A percentile compares a stretch with the other conserved stretches of the same genome.
These are phyloP conservation scores for Microcebus ravelobensis DNA, from an alignment of 2,113 vertebrate genomes.

Conservation along the genomic window DNA sequence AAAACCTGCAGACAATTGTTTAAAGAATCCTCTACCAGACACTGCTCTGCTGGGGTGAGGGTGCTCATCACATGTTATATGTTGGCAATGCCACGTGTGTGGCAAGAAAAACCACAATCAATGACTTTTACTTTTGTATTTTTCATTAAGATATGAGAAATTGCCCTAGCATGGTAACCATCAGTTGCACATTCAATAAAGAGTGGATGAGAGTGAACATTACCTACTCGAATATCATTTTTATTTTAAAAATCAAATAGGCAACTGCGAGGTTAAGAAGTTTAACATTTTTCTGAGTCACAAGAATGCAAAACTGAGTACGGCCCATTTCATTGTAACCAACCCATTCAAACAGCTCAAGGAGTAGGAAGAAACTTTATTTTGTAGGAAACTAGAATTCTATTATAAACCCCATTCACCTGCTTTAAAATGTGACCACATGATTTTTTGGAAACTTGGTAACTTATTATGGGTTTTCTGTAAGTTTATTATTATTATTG, in stretches of 20 bases:
- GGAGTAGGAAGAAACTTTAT: neutral
- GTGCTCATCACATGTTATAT: neutral
- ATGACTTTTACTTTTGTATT: neutral
- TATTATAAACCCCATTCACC: neutral
- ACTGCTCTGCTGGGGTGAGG: neutral
- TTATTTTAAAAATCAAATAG: constrained; percentile 42
- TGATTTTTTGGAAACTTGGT: constrained; percentile 25
- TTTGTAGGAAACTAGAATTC: constrained; percentile 21
- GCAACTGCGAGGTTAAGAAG: neutral
- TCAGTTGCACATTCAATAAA: neutral
- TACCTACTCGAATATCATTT: neutral
- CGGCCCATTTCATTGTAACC: neutral
- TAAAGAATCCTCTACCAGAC: neutral
- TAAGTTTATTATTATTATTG: constrained; percentile 21
- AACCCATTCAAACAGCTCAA: neutral
- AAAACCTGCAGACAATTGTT: neutral
- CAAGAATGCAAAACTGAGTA: neutral
- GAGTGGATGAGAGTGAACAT: neutral
- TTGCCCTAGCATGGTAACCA: neutral
- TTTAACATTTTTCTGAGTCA: constrained; percentile 17
- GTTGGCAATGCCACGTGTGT: neutral
- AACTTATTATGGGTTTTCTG: constrained; percentile 1
- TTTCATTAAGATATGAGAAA: constrained; percentile 21
- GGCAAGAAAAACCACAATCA: constrained; percentile 7
- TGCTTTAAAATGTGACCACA: constrained; percentile 18